Evolutionary conservation across 2,113 vertebrate genomes (phyloP).

Genomic region (Actenoides lindsayi): DNA sequence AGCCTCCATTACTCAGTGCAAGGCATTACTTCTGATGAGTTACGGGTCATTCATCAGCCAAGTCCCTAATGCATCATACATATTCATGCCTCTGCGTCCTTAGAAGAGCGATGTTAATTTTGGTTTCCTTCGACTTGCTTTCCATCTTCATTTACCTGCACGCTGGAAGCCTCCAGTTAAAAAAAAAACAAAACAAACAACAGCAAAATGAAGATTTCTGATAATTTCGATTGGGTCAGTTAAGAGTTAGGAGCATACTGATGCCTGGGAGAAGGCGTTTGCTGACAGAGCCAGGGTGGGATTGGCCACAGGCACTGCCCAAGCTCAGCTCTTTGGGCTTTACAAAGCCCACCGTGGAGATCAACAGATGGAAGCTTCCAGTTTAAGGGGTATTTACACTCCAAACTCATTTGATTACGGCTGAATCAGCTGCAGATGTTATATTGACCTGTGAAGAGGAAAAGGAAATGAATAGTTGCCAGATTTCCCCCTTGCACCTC

Average conservation of each 20-base stretch:
- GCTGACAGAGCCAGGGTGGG: background rate
- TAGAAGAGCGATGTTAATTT: conserved; percentile 2
- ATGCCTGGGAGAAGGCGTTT: background rate
- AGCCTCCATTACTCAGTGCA: background rate
- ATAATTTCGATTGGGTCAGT: background rate
- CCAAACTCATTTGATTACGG: background rate
- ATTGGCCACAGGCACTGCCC: rapidly evolving
- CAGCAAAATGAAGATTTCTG: background rate
- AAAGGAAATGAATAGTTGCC: background rate
- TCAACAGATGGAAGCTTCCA: background rate
- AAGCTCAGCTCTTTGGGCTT: background rate
- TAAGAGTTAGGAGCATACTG: rapidly evolving
- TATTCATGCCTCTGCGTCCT: background rate
- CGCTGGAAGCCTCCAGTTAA: background rate
- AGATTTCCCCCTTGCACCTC: background rate
- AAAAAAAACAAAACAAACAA: background rate
- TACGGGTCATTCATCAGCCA: conserved; percentile 17
- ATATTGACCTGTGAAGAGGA: background rate
- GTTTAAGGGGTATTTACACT: background rate
- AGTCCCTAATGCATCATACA: background rate
- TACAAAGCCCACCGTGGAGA: background rate
- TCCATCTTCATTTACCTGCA: conserved; percentile 7
- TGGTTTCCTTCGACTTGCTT: conserved; percentile 29
- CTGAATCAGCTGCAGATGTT: background rate
- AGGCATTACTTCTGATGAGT: background rate